Evolutionary conservation across 2,113 vertebrate genomes (phyloP).

Genomic region (Sisor rabdophorus): DNA sequence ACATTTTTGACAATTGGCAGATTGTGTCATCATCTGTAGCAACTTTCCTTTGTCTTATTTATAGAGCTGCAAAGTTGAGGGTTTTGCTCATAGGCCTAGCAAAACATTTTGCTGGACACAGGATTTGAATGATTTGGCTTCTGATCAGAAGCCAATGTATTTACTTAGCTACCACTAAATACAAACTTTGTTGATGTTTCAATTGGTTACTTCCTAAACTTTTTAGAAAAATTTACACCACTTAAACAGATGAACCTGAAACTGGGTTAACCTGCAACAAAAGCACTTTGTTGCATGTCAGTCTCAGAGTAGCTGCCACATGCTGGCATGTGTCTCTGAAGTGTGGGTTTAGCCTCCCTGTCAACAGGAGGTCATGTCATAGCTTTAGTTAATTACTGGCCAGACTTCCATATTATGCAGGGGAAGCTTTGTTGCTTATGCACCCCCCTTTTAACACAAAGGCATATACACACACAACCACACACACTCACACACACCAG

Average conservation of each 20-base stretch:
- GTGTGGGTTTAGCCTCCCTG: constrained; percentile 12
- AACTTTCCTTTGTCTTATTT: too few relatives aligned
- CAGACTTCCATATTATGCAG: constrained; percentile 14
- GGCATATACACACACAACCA: not conserved
- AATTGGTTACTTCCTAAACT: constrained; percentile 23
- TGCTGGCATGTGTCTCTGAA: not conserved
- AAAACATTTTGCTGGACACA: too few relatives aligned
- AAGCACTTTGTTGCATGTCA: constrained; percentile 35
- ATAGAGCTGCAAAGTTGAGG: too few relatives aligned
- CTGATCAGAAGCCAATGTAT: too few relatives aligned
- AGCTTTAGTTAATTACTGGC: constrained; percentile 49
- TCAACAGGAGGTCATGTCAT: constrained; percentile 53
- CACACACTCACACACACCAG: not conserved
- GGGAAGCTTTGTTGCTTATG: constrained; percentile 19
- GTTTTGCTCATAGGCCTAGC: too few relatives aligned
- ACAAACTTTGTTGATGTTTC: constrained; percentile 1
- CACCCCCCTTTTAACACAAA: constrained; percentile 17
- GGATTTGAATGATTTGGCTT: too few relatives aligned
- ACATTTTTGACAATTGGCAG: too few relatives aligned
- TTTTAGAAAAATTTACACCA: constrained; percentile 31
- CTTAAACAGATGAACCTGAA: constrained; percentile 24
- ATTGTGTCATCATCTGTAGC: too few relatives aligned
- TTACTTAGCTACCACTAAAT: too few relatives aligned
- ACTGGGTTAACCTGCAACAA: constrained; percentile 35
- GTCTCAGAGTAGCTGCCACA: constrained; percentile 29